A percentile compares a stretch with the other conserved stretches of the same genome.
Evolutionary conservation across 30 jellyfish, hydroid and myxozoan genomes (phyloP).

Genomic region (Hydra vulgaris): DNA sequence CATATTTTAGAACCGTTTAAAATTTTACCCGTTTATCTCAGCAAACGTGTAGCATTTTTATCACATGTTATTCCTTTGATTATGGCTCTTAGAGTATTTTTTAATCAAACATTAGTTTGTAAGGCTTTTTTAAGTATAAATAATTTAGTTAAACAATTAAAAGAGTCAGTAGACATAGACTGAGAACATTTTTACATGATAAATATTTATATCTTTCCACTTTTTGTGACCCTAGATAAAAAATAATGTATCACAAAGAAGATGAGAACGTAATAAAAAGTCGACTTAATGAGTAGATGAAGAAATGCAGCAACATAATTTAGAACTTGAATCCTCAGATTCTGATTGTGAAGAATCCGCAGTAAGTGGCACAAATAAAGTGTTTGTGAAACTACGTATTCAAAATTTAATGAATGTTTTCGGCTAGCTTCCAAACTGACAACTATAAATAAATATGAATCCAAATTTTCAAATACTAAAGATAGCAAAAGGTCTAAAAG

Average conservation of each 20-base stretch:
- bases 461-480: neutral
- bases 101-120: too few relatives aligned
- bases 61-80: too few relatives aligned
- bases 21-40: too few relatives aligned
- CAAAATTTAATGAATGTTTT: neutral
- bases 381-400: neutral
- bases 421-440: neutral
- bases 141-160: neutral
- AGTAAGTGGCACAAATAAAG: neutral
- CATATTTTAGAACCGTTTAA: too few relatives aligned
- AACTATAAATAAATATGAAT: neutral
- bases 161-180: neutral
- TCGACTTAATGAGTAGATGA: neutral
- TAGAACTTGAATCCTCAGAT: neutral
- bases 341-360: neutral
- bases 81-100: too few relatives aligned
- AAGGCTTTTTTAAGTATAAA: too few relatives aligned
- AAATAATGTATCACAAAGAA: too few relatives aligned
- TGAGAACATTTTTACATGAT: neutral
- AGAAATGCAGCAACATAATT: neutral
- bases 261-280: too few relatives aligned
- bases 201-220: neutral
- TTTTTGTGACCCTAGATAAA: too few relatives aligned
- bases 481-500: neutral
- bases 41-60: too few relatives aligned